Percentiles rank a stretch among this genome's conserved stretches.
These are phyloP conservation scores for Stegodyphus mimosarum DNA, from an alignment of 1,140 invertebrate genomes.

Conservation along the genomic window DNA sequence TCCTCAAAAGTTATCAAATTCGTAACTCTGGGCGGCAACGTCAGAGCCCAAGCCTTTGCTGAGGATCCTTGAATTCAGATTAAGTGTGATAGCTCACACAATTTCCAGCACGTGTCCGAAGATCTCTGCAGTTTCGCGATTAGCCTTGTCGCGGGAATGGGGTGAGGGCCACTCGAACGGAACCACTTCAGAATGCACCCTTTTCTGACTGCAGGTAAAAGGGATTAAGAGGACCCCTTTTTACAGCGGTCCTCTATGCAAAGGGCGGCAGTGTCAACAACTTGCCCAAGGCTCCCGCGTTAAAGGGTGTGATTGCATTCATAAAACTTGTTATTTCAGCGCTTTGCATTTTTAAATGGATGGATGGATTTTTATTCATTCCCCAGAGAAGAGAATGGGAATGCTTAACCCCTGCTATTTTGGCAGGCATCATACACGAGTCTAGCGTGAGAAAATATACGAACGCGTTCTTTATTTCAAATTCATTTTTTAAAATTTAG, in stretches of 20 bases:
- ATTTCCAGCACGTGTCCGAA: slow-evolving; percentile 2
- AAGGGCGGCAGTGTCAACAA: slow-evolving; percentile 43
- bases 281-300: not conserved
- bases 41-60: too few species aligned
- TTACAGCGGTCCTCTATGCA: not conserved
- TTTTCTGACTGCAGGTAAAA: slow-evolving; percentile 3
- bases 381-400: too few species aligned
- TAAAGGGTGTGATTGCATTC: slow-evolving; percentile 15
- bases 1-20: too few species aligned
- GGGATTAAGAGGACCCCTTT: slow-evolving; percentile 5
- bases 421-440: too few species aligned
- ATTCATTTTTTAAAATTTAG: too few species aligned
- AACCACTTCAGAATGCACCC: not conserved
- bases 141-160: not conserved
- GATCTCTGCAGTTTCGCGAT: slow-evolving; percentile 16
- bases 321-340: slow-evolving; percentile 45
- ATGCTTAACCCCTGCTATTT: too few species aligned
- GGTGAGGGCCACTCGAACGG: not conserved
- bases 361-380: not conserved
- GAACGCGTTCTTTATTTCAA: too few species aligned
- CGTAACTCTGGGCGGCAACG: too few species aligned
- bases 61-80: slow-evolving; percentile 37
- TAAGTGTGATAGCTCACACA: slow-evolving; percentile 5
- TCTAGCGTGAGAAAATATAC: too few species aligned
- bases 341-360: slow-evolving; percentile 31